Evolutionary conservation across 2,888 invertebrate genomes (phyloP).

Genomic region (Netelia inedita): DNA sequence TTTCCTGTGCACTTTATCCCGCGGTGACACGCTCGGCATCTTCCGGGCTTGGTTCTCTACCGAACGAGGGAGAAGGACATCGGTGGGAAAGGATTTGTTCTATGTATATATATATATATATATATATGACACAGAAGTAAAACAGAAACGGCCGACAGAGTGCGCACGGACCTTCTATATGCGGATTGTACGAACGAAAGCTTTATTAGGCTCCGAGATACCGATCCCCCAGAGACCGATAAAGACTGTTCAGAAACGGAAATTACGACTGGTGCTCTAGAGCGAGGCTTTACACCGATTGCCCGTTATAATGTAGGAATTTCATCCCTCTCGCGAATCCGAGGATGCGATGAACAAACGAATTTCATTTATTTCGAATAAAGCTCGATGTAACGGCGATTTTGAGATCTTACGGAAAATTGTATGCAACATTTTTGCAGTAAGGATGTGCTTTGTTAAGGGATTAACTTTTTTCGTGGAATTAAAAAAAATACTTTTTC

Average conservation of each 20-base stretch:
- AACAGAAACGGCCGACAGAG: conserved; percentile 38
- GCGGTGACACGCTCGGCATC: conserved; percentile 66
- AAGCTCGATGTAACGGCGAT: background rate
- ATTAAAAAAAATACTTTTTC: too few species aligned
- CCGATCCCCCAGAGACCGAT: conserved; percentile 67
- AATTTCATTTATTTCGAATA: background rate
- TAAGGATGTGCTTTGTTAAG: too few species aligned
- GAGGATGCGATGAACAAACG: conserved; percentile 18
- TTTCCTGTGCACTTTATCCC: conserved; percentile 68
- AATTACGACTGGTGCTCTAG: conserved; percentile 59
- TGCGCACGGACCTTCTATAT: conserved; percentile 22
- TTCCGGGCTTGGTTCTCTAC: conserved; percentile 48
- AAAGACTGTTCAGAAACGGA: conserved; percentile 68
- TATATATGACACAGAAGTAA: conserved; percentile 21
- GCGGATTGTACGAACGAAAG: conserved; percentile 45
- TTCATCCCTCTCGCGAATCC: conserved; percentile 48
- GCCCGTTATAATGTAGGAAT: conserved; percentile 13
- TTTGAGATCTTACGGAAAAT: too few species aligned
- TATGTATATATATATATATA: conserved; percentile 10
- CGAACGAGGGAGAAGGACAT: conserved; percentile 42
- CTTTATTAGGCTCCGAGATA: conserved; percentile 71
- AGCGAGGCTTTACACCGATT: conserved; percentile 34
- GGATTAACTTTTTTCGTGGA: too few species aligned
- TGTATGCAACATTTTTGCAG: too few species aligned
- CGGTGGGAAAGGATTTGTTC: conserved; percentile 40